Base-by-base conservation (phyloP, 2,888 invertebrate genomes). In the Operophtera brumata region DNA sequence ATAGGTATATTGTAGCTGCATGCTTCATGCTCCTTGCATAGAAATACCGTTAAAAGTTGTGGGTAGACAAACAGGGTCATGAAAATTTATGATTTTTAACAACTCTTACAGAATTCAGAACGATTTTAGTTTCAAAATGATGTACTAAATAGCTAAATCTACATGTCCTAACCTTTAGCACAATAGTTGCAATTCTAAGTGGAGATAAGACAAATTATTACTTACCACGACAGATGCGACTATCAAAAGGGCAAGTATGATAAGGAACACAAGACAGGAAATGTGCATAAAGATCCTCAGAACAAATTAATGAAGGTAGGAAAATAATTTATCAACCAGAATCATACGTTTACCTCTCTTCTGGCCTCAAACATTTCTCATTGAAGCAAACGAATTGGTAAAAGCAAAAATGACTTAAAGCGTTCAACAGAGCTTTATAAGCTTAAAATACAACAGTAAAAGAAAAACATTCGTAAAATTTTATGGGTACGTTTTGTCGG, bases 161-260 rank as follows among this genome's bases (percentile, higher is more conserved):
- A 7, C 30, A 30, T 30, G 9, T 7, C 30, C 30, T 30, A 30
- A 30, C 30, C 30, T 30, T 30, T 30, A 30, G 1, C 30, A 8
- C 9, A 30, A 30, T 30, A 9, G 9, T 9, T 30, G 30, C 30
- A 30, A 30, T 30, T 30, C 2, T 30, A 9, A 26, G 5, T 5
- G 9, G 30, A 30, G 30, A 30, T 30, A 30, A 30, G 30, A 30
- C 30, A 30, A 35, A 34, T 34, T 12, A n/a, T 25, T 40, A 32
- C 39, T 28, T 34, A 39, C 25, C 12, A 39, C 36, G 37, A 6
- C 28, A 35, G 36, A 26, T 12, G 34, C 5, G 9, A 37, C 47
- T 48, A 59, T 52, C 61, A 60, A 64, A 58, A 65, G 66, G 61
- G 61, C 66, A 68, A 60, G 58, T 30, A 50, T 44, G 66, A 70